Evolutionary conservation across 1,140 invertebrate genomes (phyloP), one percentile per base, ranked within the genome.

Genomic region (Maniola jurtina): DNA sequence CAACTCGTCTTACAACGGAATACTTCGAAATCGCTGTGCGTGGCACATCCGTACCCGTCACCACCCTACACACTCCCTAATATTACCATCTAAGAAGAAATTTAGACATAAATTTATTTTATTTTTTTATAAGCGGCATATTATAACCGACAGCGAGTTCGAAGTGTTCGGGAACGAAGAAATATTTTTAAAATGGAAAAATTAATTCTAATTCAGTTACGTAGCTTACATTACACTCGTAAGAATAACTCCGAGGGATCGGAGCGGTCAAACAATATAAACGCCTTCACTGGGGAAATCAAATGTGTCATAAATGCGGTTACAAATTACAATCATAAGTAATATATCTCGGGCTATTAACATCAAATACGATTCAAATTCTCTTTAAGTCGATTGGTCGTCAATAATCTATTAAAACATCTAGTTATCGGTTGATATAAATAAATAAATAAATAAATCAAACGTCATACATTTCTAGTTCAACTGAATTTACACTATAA

Each of bases 381-480:
- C 71, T 77, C 71, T 83, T 72, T 77, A 65, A 73, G 69, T 73
- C 87, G 88, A 84, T 83, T 90, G 73, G 87, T 88, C 84, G 81
- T 89, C 84, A 80, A 82, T 80, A 70, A 71, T 79, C 68, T 82
- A 80, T 76, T 81, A 83, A 80, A 83, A 77, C 72, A 70, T 81
- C 66, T 72, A 76, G 61, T 69, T 74, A 50, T 71, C 64, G 69
- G 73, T 78, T 55, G 52, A 55, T 55, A 34, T 34, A 55, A 55
- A 45, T 45, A 45, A 45, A 45, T 45, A 45, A 45, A 38, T 13
- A 1, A 4, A 45, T 73, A 70, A 56, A 71, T 81, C 61, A 75
- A 81, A 86, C 78, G 76, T 81, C 79, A 83, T 81, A 86, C 77
- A 83, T 79, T 80, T 88, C 84, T 84, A 88, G 73, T 82, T 79